Evolutionary conservation across 1,140 invertebrate genomes (phyloP), one percentile per base, ranked within the genome.

Genomic region (Bombus superbus): DNA sequence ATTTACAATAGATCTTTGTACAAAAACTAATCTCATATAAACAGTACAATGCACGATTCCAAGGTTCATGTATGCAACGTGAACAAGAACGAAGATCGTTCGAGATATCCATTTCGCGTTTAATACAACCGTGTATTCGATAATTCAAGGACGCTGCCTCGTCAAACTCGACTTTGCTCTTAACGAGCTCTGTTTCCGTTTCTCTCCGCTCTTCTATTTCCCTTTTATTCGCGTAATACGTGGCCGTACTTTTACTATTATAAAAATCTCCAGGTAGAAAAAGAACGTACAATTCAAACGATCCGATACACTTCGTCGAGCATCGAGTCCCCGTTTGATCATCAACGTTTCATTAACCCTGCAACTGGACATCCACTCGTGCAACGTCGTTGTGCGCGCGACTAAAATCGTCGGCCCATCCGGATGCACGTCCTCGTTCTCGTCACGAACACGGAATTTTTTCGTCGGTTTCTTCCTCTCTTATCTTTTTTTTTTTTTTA

Each of bases 1-100:
- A 94, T 94, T 93, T 93, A 94, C 93, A 94, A 93, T 93, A 93
- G 90, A 38, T 93, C 87, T 94, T 93, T 94, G 92, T 93, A 94
- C 93, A 94, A 94, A 94, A 93, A 93, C 89, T 93, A 92, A 90
- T 93, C 86, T 92, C 89, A 89, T 93, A 91, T 91, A 91, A 92
- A 93, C 87, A 91, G 90, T 92, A 83, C 91, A 89, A 90, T 68
- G 76, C 77, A 86, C 81, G 73, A 62, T 40, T 32, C 38, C 78
- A 59, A 75, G 69, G 38, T 75, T 38, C 32, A 25, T 57, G 74
- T 62, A 57, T 3, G 35, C 28, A 68, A 73, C 74, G 72, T 88
- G 89, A 90, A 85, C 84, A 79, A 85, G 74, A 92, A 91, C 91
- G 87, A 86, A 89, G 84, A 89, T 83, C 53, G 75, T 62, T n/a